Base-by-base conservation (phyloP, 2,888 invertebrate species). In the Bombyx huttoni region DNA sequence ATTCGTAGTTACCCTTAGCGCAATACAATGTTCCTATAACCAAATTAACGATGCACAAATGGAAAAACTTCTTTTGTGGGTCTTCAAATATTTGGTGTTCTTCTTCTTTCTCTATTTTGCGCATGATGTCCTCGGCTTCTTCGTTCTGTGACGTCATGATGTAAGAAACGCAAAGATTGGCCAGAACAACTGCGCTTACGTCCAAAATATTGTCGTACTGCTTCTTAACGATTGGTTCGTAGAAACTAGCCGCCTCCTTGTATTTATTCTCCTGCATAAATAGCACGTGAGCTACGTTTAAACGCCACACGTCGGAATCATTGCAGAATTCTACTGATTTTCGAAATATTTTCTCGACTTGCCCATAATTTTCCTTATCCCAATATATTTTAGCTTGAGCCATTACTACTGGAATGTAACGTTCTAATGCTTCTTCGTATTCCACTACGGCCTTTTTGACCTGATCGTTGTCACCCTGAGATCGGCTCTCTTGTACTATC, bases 181-280 rank as follows among this genome's bases (percentile, higher is more conserved):
- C 99, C 69, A 99, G 89, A 47, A 99, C 98, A 46, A 99, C 97
- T n/a, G 99, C 98, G 69, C 98, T 97, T 10, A 99, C 94, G 62
- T 95, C 94, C 76, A 99, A 89, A 68, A 99, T 95, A 92, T 96
- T 96, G 58, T 97, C 96, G 66, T 94, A 97, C 80, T 95, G 95
- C 73, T 98, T 98, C 64, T 97, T 96, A 0, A 99, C 98, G 53
- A 99, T 95, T 0, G 98, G 98, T 70, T 99, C 99, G 76, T 99
- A 99, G 82, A 99, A 99, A 48, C 96, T 97, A 0, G 98, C 95
- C 0, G 99, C 97, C 84, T 99, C 98, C 73, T 98, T 98, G 76
- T 98, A 99, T 78, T 99, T 99, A 72, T 95, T 97, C 73, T 98
- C 98, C 83, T 99, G 98, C 99, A 99, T 99, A 75, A 99, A 99